phyloP scores from a whole-genome alignment of 92 coral and sea anemone species.

The Zoanthus sansibaricus region DNA sequence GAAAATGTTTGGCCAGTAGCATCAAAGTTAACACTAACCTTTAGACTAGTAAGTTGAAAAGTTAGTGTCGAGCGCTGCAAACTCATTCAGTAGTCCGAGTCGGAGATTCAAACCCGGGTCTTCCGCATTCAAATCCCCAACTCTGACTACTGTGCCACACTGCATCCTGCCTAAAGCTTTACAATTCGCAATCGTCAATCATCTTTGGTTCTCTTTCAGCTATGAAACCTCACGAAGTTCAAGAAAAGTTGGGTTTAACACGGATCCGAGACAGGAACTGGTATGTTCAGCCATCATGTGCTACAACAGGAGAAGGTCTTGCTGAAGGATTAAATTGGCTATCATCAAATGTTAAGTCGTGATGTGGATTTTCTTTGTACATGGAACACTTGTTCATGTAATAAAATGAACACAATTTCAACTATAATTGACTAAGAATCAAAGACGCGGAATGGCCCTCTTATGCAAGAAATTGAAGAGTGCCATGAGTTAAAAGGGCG shows the following conservation, averaged over 20 bases:
- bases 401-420: background rate
- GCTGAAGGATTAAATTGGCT: constrained; percentile 96
- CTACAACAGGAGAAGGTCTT: constrained; percentile 98
- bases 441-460: background rate
- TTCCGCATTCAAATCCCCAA: no score
- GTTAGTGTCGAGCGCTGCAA: no score
- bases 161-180: no score
- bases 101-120: no score
- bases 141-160: no score
- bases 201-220: constrained; percentile 57
- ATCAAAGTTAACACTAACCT: no score
- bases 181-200: no score
- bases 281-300: constrained; percentile 99
- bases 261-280: constrained; percentile 88
- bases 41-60: no score
- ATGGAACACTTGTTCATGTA: background rate
- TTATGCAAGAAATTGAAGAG: background rate
- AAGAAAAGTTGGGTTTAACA: constrained; percentile 88
- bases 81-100: no score
- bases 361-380: constrained; percentile 1
- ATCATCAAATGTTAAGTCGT: constrained; percentile 75
- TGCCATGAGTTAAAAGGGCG: background rate
- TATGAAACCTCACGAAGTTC: constrained; percentile 93
- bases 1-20: no score
- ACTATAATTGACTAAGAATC: background rate